Conservation (phyloP, 1,140 invertebrate species). For the Chironomus striatipennis region DNA sequence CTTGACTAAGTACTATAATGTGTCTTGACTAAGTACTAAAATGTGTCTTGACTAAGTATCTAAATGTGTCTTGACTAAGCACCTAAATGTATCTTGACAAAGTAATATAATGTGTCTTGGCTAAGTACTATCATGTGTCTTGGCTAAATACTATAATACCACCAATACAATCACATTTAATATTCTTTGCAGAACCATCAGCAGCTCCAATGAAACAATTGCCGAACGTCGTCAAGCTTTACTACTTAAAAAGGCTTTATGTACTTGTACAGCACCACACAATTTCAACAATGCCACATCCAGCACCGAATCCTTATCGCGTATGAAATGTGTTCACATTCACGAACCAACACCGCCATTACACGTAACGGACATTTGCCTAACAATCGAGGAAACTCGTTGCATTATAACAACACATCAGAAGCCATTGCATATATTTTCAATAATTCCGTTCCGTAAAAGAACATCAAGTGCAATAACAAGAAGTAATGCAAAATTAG, state of each 20-base stretch:
- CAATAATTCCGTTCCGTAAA: slow-evolving; percentile 27
- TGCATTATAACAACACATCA: slow-evolving; percentile 25
- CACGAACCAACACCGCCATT: neutral
- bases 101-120: too few species aligned
- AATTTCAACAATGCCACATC: neutral
- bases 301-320: neutral
- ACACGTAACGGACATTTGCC: neutral
- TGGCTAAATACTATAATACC: too few species aligned
- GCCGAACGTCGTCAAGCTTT: neutral
- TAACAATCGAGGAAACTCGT: neutral
- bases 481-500: slow-evolving; percentile 45
- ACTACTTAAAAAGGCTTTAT: neutral
- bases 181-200: slow-evolving; percentile 26
- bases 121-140: too few species aligned
- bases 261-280: neutral
- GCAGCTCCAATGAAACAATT: neutral
- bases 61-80: too few species aligned
- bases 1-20: too few species aligned
- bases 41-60: too few species aligned
- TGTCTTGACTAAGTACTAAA: too few species aligned
- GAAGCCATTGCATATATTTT: slow-evolving; percentile 26
- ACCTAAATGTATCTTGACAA: too few species aligned
- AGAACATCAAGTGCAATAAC: slow-evolving; percentile 27
- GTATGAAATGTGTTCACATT: neutral
- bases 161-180: too few species aligned